Evolutionary conservation across 2,797 vertebrate species (phyloP).

Genomic region (Aeoliscus strigatus): DNA sequence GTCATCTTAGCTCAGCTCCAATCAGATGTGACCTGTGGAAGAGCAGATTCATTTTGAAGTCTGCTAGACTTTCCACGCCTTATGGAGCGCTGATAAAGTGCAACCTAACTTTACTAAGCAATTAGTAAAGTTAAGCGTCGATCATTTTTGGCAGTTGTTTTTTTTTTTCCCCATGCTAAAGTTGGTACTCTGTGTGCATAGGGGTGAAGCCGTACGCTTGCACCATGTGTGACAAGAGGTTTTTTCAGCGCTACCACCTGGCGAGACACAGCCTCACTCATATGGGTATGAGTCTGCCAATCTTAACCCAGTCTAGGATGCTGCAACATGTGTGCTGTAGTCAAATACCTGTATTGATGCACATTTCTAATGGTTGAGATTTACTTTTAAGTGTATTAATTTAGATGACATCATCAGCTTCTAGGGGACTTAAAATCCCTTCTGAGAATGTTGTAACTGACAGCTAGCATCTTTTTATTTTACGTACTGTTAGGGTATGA

Average conservation of each 20-base stretch:
- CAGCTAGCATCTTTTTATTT: conserved; percentile 28
- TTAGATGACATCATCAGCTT: conserved; percentile 47
- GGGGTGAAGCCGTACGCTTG: conserved; percentile 80
- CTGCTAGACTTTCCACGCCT: conserved; percentile 41
- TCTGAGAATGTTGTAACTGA: conserved; percentile 19
- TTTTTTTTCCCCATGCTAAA: conserved; percentile 62
- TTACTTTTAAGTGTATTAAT: conserved; percentile 21
- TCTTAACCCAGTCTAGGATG: conserved; percentile 62
- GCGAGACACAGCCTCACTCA: conserved; percentile 80
- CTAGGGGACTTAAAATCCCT: conserved; percentile 41
- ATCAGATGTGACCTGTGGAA: conserved; percentile 26
- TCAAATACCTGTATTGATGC: conserved; percentile 39
- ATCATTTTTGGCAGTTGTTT: conserved; percentile 77
- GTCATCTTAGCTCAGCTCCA: conserved; percentile 3
- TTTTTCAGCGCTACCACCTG: conserved; percentile 80
- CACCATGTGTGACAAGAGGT: conserved; percentile 81
- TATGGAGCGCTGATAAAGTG: conserved; percentile 60
- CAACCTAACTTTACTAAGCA: conserved; percentile 71
- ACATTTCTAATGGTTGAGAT: conserved; percentile 26
- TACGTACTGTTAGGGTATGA: conserved; percentile 44
- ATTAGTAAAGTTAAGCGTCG: conserved; percentile 69
- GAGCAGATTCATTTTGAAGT: conserved; percentile 20
- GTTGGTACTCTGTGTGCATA: conserved; percentile 75
- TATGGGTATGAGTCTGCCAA: conserved; percentile 75
- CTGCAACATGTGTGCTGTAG: conserved; percentile 46